Percentiles rank a stretch among this genome's conserved stretches.
These are phyloP conservation scores for Silurus meridionalis DNA, from an alignment of 2,113 vertebrate species.

Conservation along the genomic window DNA sequence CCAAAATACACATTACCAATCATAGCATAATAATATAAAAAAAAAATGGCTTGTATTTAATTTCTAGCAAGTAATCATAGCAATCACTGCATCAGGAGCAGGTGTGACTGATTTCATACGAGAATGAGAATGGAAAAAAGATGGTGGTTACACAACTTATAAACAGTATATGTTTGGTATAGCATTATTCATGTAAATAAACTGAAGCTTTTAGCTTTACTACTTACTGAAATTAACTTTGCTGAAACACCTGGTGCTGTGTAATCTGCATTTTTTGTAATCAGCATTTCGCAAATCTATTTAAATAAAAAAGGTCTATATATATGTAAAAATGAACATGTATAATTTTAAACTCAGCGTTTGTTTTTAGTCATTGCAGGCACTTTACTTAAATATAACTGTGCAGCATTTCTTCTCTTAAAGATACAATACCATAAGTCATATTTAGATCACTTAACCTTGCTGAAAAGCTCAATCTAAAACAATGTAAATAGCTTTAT, in stretches of 20 bases:
- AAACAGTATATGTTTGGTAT: neutral
- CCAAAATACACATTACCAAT: neutral
- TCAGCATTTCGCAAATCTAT: neutral
- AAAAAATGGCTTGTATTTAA: neutral
- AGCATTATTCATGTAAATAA: neutral
- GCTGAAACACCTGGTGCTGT: neutral
- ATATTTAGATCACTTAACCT: neutral
- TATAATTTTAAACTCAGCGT: neutral
- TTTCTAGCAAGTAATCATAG: neutral
- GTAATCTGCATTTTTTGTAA: neutral
- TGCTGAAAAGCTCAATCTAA: conserved; percentile 2
- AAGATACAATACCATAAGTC: neutral
- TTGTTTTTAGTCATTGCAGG: neutral
- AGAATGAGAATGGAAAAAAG: neutral
- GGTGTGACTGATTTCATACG: neutral
- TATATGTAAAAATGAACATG: neutral
- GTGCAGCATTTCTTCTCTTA: neutral
- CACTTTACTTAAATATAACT: neutral
- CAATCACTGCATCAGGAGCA: neutral
- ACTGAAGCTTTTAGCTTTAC: neutral
- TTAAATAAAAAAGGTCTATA: neutral
- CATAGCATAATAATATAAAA: neutral
- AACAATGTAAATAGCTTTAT: conserved; percentile 4
- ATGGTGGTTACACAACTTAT: neutral
- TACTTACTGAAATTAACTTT: neutral